Evolutionary conservation across 1,140 invertebrate species (phyloP), one percentile per base, ranked within the genome.

Genomic region (Drosophila pandora): DNA sequence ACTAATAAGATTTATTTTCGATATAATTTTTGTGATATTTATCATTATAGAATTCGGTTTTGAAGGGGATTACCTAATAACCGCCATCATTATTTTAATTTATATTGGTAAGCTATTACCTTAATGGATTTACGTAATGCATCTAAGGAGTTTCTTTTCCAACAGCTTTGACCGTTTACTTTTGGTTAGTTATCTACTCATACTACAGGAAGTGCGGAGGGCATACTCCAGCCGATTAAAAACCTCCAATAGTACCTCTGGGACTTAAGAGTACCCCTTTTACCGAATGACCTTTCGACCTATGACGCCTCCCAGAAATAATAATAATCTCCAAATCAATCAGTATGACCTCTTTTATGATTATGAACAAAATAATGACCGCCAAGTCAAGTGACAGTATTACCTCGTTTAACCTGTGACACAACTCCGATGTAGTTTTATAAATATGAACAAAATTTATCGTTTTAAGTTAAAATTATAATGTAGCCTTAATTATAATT

Each of bases 141-240:
- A 45, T 17, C 10, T 0, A 17, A 3, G 4, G 0, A 45, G 3
- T n/a, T 4, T 47, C 9, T 50, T 57, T 22, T 45, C 8, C 13
- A n/a, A 47, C 34, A 77, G 75, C 30, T 12, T 0, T 60, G 0
- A 55, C 23, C 17, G 6, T 76, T 10, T 77, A 63, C 45, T 70
- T 64, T 39, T 76, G 73, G 65, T 2, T 76, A 5, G 47, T 68
- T 13, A 50, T 21, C 34, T 76, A 63, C 50, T 76, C 72, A 2
- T 76, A 45, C 43, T 73, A 4, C 68, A 43, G 53, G 8, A 56
- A 52, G 7, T 37, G 71, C 37, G 32, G 47, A 17, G 41, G 56
- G 2, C 25, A 21, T 1, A 55, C 41, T 0, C 55, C 47, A 13
- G 63, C 39, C 2, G 48, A 72, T 17, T 60, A 48, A 54, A 17